Base-by-base conservation (phyloP, 1,140 invertebrate genomes). In the Pseudachorutes palmiensis region DNA sequence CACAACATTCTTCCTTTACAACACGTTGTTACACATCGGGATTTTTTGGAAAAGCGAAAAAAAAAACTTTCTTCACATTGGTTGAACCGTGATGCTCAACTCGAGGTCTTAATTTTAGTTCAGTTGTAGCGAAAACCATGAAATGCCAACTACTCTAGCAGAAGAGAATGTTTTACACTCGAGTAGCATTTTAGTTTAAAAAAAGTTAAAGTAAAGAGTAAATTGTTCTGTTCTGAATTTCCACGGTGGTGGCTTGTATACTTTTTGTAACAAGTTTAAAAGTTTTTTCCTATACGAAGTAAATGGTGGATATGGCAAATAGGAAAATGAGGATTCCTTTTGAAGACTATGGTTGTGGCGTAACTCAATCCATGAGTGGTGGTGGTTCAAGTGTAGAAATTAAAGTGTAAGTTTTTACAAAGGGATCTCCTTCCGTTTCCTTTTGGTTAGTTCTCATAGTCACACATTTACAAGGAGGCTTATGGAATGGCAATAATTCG, bases 401-500 rank as follows among this genome's bases (percentile, higher is more conserved):
- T 55, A 55, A 55, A 55, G 51, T 55, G 12, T 19, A 55, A 14
- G 12, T 55, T 55, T 55, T 55, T 55, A 55, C 51, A 55, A 55
- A 55, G 24, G 51, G 51, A 55, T 55, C 24, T 22, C 19, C 36
- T 41, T 41, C 36, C 5, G 36, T 5, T 9, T 5, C n/a, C 5
- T 41, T 19, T 9, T 41, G 36, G 36, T 41, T 41, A n/a, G n/a
- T 19, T 41, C 36, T 41, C 36, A 41, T 41, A 41, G 36, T n/a
- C n/a, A n/a, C n/a, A n/a, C 36, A 45, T 12, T 9, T 16, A 55
- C 14, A 55, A 16, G 12, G 24, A 55, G 51, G 24, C 36, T 45
- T 55, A 16, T 55, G 51, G 51, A 55, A 55, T 55, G 51, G 51
- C 51, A 55, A 55, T 55, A 55, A 55, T 55, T 55, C 51, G 14